A percentile compares a stretch with the other conserved stretches of the same genome.
Evolutionary conservation across 2,888 invertebrate genomes (phyloP).

Genomic region (Argyresthia albistria): DNA sequence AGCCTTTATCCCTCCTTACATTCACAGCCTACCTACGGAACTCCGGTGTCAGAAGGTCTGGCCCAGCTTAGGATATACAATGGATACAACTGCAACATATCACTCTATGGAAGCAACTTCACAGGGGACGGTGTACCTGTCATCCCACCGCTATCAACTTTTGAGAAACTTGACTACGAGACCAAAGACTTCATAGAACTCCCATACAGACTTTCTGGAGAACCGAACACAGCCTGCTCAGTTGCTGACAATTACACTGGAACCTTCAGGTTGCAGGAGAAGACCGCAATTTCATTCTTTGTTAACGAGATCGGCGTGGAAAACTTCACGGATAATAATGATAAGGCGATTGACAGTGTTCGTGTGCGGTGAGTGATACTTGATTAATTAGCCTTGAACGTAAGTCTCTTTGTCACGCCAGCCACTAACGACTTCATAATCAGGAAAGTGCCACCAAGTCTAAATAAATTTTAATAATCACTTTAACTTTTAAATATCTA

Average conservation of each 20-base stretch:
- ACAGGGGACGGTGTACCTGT: conserved; percentile 16
- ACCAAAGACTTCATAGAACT: conserved; percentile 25
- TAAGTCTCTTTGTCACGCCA: not conserved
- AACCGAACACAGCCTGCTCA: conserved; percentile 25
- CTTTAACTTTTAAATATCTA: too few relatives aligned
- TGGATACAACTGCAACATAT: conserved; percentile 71
- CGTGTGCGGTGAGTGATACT: conserved; percentile 36
- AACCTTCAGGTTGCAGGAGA: conserved; percentile 31
- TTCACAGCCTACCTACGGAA: conserved; percentile 71
- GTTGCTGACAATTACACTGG: conserved; percentile 23
- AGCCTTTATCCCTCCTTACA: conserved; percentile 7
- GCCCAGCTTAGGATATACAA: conserved; percentile 82
- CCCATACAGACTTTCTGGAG: conserved; percentile 43
- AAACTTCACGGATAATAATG: conserved; percentile 49
- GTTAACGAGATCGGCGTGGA: conserved; percentile 30
- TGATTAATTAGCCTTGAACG: not conserved
- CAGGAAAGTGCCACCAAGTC: too few relatives aligned
- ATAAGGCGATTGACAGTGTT: conserved; percentile 53
- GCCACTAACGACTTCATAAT: not conserved
- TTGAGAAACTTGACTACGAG: conserved; percentile 50
- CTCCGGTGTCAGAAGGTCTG: conserved; percentile 68
- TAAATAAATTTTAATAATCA: too few relatives aligned
- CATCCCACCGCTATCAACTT: conserved; percentile 43
- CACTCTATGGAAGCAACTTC: conserved; percentile 27
- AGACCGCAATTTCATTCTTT: conserved; percentile 54